Evolutionary conservation across 30 jellyfish, hydroid and myxozoan species (phyloP).

Genomic region (Catostylus mosaicus): DNA sequence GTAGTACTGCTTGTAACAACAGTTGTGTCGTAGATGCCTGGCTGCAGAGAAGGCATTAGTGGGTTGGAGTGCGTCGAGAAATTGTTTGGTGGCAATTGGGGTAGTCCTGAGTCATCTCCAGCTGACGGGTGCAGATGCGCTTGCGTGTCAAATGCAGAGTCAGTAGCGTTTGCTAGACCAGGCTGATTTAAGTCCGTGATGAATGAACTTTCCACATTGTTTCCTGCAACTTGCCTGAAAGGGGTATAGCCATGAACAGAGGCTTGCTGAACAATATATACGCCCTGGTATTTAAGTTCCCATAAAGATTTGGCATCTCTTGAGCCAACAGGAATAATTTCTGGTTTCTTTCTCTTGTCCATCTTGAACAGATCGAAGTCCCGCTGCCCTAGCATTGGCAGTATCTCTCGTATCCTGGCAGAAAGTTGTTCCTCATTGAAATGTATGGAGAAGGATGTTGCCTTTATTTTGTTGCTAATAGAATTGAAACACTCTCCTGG

Average conservation of each 20-base stretch:
- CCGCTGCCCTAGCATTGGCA: slow-evolving; percentile 24
- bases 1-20: background rate
- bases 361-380: slow-evolving; percentile 27
- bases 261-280: slow-evolving; percentile 3
- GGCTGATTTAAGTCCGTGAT: background rate
- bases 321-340: background rate
- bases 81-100: background rate
- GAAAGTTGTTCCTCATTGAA: slow-evolving; percentile 27
- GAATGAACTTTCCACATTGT: slow-evolving; percentile 1
- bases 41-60: slow-evolving; percentile 3
- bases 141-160: background rate
- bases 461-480: slow-evolving; percentile 10
- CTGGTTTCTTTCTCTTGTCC: slow-evolving; percentile 33
- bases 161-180: background rate
- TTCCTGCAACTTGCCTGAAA: slow-evolving; percentile 18
- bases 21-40: background rate
- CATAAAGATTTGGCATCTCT: slow-evolving; percentile 15
- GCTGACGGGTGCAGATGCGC: background rate
- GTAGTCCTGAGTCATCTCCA: background rate
- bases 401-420: slow-evolving; percentile 7
- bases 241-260: background rate
- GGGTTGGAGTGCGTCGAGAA: background rate
- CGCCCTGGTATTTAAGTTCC: slow-evolving; percentile 31
- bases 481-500: slow-evolving; percentile 33
- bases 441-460: slow-evolving; percentile 25